A percentile compares a stretch with the other conserved stretches of the same genome.
phyloP scores from a whole-genome alignment of 2,888 invertebrate species.

The Drosophila melanosoma region DNA sequence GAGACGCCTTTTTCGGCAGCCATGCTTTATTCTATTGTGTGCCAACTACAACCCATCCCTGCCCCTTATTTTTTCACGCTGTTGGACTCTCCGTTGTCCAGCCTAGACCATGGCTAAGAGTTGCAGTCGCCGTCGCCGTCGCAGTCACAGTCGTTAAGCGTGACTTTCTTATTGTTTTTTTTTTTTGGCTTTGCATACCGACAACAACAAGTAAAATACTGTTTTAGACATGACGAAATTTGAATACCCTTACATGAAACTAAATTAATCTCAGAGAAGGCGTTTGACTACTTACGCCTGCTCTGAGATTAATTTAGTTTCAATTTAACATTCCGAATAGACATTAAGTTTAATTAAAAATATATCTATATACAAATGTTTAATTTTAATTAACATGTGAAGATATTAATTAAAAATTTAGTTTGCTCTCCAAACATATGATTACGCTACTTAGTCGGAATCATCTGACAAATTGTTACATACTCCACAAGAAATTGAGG shows the following conservation, averaged over 20 bases:
- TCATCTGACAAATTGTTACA: not conserved
- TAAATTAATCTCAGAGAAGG: no score
- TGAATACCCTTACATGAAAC: not conserved
- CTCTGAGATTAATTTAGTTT: not conserved
- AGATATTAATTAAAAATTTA: no score
- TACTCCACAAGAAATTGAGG: no score
- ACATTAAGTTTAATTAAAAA: no score
- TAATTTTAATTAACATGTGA: no score
- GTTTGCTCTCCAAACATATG: no score
- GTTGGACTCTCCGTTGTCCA: conserved; percentile 37
- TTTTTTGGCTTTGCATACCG: conserved; percentile 66
- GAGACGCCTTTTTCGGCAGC: conserved; percentile 63
- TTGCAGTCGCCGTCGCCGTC: conserved; percentile 66
- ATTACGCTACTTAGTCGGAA: no score
- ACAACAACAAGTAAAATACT: conserved; percentile 7
- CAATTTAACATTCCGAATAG: no score
- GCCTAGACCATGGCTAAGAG: conserved; percentile 45
- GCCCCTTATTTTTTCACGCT: conserved; percentile 7
- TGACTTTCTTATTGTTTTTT: conserved; percentile 79
- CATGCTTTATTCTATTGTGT: conserved; percentile 63
- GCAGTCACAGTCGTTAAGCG: conserved; percentile 64
- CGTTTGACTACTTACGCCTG: no score
- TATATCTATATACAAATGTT: no score
- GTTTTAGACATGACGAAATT: not conserved
- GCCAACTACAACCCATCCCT: conserved; percentile 30